Conservation (phyloP, 2,113 vertebrate genomes). For the Falcunculus frontatus region DNA sequence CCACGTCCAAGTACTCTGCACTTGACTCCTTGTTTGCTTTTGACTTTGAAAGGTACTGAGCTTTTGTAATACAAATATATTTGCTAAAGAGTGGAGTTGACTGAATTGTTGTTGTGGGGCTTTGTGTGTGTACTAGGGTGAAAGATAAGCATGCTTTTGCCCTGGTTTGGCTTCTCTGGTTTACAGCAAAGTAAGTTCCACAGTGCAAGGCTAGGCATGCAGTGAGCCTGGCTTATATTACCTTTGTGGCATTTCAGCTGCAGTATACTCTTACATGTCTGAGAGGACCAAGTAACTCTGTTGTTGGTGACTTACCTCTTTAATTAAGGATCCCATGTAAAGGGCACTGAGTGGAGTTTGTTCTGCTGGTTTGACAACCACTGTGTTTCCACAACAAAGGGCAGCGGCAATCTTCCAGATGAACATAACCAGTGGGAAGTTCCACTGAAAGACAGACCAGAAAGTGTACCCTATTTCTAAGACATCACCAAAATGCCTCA, state of each 20-base stretch:
- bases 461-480: slow-evolving; percentile 4
- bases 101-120: background rate
- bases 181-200: background rate
- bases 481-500: background rate
- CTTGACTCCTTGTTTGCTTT: slow-evolving; percentile 15
- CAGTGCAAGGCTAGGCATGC: background rate
- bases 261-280: background rate
- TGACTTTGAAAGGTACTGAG: background rate
- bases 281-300: background rate
- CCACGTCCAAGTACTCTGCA: background rate
- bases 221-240: background rate
- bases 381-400: slow-evolving; percentile 85
- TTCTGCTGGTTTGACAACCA: slow-evolving; percentile 86
- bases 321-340: slow-evolving; percentile 84
- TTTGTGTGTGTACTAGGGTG: background rate
- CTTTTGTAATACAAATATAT: background rate
- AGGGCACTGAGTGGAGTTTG: slow-evolving; percentile 86
- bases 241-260: background rate
- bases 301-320: slow-evolving; percentile 77
- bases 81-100: background rate
- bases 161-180: background rate
- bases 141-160: background rate
- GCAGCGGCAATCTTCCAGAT: slow-evolving; percentile 87
- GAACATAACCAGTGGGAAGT: slow-evolving; percentile 87
- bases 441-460: slow-evolving; percentile 77